Conservation (phyloP, 2,888 invertebrate species). For the Limnephilus auricula region DNA sequence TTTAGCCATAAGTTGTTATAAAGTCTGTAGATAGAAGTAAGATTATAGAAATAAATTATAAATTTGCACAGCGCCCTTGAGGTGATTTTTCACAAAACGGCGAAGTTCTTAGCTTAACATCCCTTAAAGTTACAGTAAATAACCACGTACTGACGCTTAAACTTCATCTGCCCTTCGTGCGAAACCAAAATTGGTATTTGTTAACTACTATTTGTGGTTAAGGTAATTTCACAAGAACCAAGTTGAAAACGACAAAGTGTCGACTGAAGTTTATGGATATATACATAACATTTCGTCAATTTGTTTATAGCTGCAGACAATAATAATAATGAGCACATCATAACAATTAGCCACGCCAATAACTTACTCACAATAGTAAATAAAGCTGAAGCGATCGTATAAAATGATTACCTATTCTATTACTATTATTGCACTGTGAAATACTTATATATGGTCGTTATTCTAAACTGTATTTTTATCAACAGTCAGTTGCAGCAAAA, state of each 20-base stretch:
- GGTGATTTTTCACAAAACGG: no score
- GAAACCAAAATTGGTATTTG: not conserved
- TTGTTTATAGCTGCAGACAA: not conserved
- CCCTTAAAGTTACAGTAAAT: not conserved
- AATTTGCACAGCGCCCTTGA: no score
- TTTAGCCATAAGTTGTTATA: no score
- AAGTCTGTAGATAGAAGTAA: no score
- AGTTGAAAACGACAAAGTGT: not conserved
- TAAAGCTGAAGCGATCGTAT: not conserved
- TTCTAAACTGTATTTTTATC: not conserved
- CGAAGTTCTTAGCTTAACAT: not conserved
- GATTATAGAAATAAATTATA: no score
- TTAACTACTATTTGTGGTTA: not conserved
- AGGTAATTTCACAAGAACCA: not conserved
- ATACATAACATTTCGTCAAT: not conserved
- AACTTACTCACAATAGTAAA: not conserved
- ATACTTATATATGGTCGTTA: not conserved
- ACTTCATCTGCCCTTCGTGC: not conserved
- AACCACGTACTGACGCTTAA: not conserved
- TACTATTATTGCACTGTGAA: not conserved
- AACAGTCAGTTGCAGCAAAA: not conserved
- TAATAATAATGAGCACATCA: not conserved
- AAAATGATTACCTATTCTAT: not conserved
- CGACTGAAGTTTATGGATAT: not conserved
- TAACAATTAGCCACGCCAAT: not conserved